These are phyloP conservation scores for Eulithis testata DNA, from an alignment of 2,888 invertebrate genomes.

Conservation along the genomic window DNA sequence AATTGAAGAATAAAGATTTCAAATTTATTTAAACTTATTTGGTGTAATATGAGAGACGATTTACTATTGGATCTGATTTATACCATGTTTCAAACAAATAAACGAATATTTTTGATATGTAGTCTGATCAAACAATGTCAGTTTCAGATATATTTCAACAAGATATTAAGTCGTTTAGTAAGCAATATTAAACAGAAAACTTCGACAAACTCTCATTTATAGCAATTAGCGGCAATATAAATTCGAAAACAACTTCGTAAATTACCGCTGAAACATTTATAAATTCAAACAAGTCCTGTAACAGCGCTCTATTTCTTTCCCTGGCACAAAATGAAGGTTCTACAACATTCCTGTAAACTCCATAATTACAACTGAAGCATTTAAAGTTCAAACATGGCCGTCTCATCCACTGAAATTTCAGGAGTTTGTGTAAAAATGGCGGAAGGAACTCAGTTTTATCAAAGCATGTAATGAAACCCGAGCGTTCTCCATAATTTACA, in stretches of 20 bases:
- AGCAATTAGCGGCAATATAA: conserved; percentile 4
- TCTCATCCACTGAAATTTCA: conserved; percentile 29
- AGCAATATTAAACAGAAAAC: conserved; percentile 1
- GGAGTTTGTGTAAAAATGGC: conserved; percentile 35
- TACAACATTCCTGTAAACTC: conserved; percentile 21
- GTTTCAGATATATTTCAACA: too few relatives aligned
- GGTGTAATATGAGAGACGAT: too few relatives aligned
- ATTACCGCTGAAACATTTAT: conserved; percentile 11
- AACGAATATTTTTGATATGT: too few relatives aligned
- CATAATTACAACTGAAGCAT: conserved; percentile 33
- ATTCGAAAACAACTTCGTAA: conserved; percentile 14
- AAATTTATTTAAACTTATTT: too few relatives aligned
- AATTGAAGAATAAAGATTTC: too few relatives aligned
- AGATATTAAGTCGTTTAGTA: neutral
- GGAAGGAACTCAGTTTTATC: conserved; percentile 54
- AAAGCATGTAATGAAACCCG: conserved; percentile 67
- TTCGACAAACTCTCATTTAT: conserved; percentile 11
- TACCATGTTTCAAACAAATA: too few relatives aligned
- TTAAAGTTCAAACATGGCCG: conserved; percentile 29
- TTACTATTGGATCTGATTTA: too few relatives aligned
- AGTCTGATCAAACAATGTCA: too few relatives aligned
- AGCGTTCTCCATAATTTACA: conserved; percentile 63
- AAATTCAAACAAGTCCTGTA: conserved; percentile 8
- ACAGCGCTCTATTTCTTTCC: conserved; percentile 7
- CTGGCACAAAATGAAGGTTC: conserved; percentile 14